Percentiles rank a stretch among this genome's conserved stretches.
phyloP scores from a whole-genome alignment of 2,888 invertebrate genomes.

The Machimus rusticus region DNA sequence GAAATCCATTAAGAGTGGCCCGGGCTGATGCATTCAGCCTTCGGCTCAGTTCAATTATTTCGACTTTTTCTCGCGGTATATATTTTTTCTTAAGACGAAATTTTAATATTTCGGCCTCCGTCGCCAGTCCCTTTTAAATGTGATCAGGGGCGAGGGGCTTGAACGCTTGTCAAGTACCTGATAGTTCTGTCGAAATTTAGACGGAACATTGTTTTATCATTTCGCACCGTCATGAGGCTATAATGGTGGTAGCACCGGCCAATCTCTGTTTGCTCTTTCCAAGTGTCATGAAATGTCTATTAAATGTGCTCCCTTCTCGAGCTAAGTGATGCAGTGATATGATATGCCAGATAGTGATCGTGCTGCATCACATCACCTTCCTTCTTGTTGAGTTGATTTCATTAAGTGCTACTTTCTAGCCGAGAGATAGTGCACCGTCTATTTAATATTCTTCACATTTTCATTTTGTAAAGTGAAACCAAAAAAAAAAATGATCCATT shows the following conservation, averaged over 20 bases:
- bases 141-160: background rate
- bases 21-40: constrained; percentile 31
- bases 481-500: background rate
- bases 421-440: background rate
- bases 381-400: background rate
- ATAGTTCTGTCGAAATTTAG: constrained; percentile 10
- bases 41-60: constrained; percentile 26
- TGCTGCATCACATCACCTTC: background rate
- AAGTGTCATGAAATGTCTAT: constrained; percentile 12
- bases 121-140: background rate
- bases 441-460: background rate
- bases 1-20: constrained; percentile 37
- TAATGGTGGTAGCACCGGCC: background rate
- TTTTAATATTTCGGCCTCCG: background rate
- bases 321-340: constrained; percentile 13
- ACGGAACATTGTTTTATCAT: constrained; percentile 15
- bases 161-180: constrained; percentile 15
- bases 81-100: background rate
- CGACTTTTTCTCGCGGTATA: background rate
- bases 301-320: background rate
- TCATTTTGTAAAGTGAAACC: background rate
- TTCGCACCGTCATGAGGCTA: background rate
- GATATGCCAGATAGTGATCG: background rate
- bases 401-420: background rate
- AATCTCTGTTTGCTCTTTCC: constrained; percentile 25